Conservation (phyloP, 1,140 invertebrate species). For the Pissodes strobi region DNA sequence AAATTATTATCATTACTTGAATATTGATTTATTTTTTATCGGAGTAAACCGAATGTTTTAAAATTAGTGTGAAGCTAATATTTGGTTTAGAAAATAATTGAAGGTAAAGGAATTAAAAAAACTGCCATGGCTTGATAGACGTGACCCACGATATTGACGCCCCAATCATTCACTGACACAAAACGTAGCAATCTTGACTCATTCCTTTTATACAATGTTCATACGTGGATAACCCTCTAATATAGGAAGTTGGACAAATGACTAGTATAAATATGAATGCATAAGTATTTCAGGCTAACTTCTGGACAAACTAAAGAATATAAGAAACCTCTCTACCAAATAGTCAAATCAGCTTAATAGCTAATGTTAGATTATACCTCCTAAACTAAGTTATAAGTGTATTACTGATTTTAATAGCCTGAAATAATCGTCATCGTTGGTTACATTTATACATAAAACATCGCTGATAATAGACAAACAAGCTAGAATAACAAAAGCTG, state of each 20-base stretch:
- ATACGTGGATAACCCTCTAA: conserved; percentile 30
- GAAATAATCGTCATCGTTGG: neutral
- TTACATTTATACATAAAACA: no score
- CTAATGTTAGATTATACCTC: no score
- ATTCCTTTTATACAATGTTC: conserved; percentile 38
- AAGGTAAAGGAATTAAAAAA: no score
- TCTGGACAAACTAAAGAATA: conserved; percentile 28
- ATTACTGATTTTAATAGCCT: neutral
- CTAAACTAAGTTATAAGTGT: neutral
- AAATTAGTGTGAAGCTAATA: no score
- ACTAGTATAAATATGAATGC: conserved; percentile 45
- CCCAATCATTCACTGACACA: conserved; percentile 38
- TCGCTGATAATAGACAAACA: neutral
- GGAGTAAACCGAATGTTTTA: neutral
- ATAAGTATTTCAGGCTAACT: conserved; percentile 45
- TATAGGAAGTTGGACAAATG: conserved; percentile 46
- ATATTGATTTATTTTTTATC: neutral
- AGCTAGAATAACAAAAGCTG: neutral
- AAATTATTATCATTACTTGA: conserved; percentile 2
- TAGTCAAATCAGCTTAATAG: neutral
- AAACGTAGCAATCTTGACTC: conserved; percentile 32
- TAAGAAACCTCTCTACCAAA: conserved; percentile 53
- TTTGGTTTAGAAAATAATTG: no score
- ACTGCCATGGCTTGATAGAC: conserved; percentile 52
- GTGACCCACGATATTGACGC: conserved; percentile 54